Evolutionary conservation across 2,797 vertebrate species (phyloP).

Genomic region (Pseudochaenichthys georgianus): DNA sequence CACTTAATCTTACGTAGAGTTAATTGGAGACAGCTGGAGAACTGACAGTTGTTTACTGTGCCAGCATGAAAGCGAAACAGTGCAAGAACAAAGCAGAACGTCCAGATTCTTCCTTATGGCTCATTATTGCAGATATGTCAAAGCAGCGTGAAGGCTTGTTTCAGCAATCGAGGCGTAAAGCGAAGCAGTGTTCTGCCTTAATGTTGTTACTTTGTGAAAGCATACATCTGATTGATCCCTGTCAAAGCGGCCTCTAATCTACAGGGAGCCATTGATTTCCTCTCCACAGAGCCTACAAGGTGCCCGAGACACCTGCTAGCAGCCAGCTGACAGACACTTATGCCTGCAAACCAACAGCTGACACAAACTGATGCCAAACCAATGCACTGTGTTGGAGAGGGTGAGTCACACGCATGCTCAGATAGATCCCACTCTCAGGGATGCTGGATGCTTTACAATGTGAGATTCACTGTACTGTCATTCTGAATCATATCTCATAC

Average conservation of each 20-base stretch:
- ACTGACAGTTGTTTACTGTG: constrained; percentile 54
- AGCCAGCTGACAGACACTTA: constrained; percentile 80
- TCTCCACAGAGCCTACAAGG: constrained; percentile 62
- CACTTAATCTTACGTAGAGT: constrained; percentile 46
- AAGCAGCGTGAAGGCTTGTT: constrained; percentile 49
- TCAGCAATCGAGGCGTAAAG: constrained; percentile 23
- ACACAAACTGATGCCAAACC: constrained; percentile 80
- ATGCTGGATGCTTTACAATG: constrained; percentile 65
- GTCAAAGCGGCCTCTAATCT: constrained; percentile 72
- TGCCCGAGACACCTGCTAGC: constrained; percentile 81
- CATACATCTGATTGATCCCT: constrained; percentile 68
- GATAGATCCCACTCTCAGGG: constrained; percentile 68
- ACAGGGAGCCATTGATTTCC: constrained; percentile 78
- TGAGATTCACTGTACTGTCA: constrained; percentile 65
- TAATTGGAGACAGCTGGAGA: constrained; percentile 50
- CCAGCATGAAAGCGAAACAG: constrained; percentile 22
- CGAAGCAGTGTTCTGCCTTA: constrained; percentile 29
- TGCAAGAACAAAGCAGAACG: constrained; percentile 40
- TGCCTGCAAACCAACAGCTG: constrained; percentile 79
- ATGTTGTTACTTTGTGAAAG: constrained; percentile 49
- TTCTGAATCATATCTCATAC: constrained; percentile 76
- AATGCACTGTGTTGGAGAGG: constrained; percentile 64
- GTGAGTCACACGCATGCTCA: constrained; percentile 73
- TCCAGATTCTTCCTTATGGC: constrained; percentile 39
- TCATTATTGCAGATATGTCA: constrained; percentile 39